Base-by-base conservation (phyloP, 2,797 vertebrate species). In the Apogon hyalosoma region DNA sequence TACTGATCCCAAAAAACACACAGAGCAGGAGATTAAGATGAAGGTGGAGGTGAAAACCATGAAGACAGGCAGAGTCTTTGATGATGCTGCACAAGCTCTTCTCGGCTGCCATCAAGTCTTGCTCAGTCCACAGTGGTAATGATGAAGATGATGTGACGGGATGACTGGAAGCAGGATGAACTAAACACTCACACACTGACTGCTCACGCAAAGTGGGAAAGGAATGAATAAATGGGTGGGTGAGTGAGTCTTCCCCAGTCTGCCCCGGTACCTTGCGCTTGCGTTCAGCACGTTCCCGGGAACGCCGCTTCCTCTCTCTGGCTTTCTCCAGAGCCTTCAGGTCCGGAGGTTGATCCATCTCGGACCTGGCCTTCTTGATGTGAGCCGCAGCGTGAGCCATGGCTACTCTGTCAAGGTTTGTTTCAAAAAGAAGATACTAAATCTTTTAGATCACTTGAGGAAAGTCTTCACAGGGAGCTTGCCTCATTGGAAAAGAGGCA, bases 351-450 rank as follows among this genome's bases (percentile, higher is more conserved):
- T 93, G 87, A 53, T 98, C 96, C 90, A 94, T 91, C 90, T 93
- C 92, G 24, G 87, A 86, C 48, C 98, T 91, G 91, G 96, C 96
- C 95, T 99, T 99, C 94, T 99, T 99, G 88, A 99, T 95, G 80
- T 96, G 97, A 82, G 97, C 95, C 0, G 98, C 97, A 0, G 97
- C 98, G 1, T 99, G 98, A 93, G 98, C 98, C 97, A 99, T 99
- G 83, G 61, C 56, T 70, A 75, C 51, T 10, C 86, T 51, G 12
- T 70, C 60, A 10, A 43, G 13, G 47, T 31, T 68, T 28, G 24
- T 28, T 28, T 28, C 31, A 70, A 43, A 57, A 46, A 31, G 46
- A 64, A 11, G 13, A 50, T 58, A 51, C 54, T 51, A 64, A 61
- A 57, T 42, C 39, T 56, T 49, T 45, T 3, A 46, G 63, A 84